Base-by-base conservation (phyloP, 35 echinoderm and acorn worm genomes). In the Acanthaster planci region DNA sequence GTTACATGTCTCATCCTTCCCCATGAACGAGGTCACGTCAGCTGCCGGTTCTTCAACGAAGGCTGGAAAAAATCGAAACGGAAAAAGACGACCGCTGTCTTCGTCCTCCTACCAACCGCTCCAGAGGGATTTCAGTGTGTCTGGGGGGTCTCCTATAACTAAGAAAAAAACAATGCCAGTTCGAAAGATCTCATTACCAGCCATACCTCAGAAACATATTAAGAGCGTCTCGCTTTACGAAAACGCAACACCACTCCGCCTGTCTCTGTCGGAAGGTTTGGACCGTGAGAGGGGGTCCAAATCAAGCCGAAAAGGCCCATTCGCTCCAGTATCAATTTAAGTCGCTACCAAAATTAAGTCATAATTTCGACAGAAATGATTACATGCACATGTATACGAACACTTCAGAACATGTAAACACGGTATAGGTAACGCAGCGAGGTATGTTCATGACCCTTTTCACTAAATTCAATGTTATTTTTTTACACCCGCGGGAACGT, bases 221-320 rank as follows among this genome's bases (percentile, higher is more conserved):
- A 77, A 82, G 82, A 83, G 55, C 5, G 80, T 82, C 32, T 89
- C 87, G 32, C 60, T 89, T 9, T 89, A 89, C 29, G 87, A 89
- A 54, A 89, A 89, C n/a, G 87, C 87, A 37, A 37, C 52, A 47
- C 87, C 87, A 10, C 58, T 89, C 2, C 40, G 87, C 22, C n/a
- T 89, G 8, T 89, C 87, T 26, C 52, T 84, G 40, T 67, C 87
- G 9, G 87, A 89, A 0, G 80, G 64, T 2, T 72, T 72, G 34
- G 34, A 72, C 64, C 26, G 34, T 27, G 64, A 72, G 2, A 30
- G 7, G 29, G 64, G 26, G 8, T 79, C 77, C 77, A 86, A 78
- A 27, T 51, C 67, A 8, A 53, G 44, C 50, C 37, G 84, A 1
- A 77, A 77, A 40, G 84, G 84, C 50, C 84, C 67, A 0, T 37